These are phyloP conservation scores for Scalopus aquaticus DNA, from an alignment of 2,113 vertebrate genomes.

Conservation along the genomic window DNA sequence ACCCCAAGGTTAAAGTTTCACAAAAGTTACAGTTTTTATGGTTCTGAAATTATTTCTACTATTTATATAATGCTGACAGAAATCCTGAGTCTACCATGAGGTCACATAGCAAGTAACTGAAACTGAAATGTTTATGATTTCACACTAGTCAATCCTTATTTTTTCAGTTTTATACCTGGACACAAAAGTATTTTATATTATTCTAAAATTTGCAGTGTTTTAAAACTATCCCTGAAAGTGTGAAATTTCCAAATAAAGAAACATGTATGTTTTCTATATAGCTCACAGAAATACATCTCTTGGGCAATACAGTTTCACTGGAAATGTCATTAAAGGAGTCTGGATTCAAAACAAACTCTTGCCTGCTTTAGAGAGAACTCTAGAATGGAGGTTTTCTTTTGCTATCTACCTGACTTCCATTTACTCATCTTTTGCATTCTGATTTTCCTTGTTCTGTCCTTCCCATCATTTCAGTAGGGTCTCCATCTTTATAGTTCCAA, in stretches of 20 bases:
- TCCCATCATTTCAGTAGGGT: background rate
- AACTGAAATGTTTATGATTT: slow-evolving; percentile 21
- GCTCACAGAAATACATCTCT: slow-evolving; percentile 13
- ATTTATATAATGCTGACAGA: background rate
- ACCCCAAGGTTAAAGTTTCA: background rate
- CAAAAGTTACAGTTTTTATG: background rate
- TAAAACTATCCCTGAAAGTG: background rate
- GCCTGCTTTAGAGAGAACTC: background rate
- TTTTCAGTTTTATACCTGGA: slow-evolving; percentile 5
- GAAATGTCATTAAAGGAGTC: background rate
- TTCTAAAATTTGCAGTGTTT: background rate
- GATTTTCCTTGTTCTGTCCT: background rate
- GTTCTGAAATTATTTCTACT: slow-evolving; percentile 13
- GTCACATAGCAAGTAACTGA: background rate
- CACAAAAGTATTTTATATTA: background rate
- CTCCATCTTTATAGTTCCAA: background rate
- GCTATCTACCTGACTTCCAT: background rate
- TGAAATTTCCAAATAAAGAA: background rate
- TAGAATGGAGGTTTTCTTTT: background rate
- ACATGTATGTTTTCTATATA: background rate
- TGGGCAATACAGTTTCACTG: background rate
- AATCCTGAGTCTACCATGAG: background rate
- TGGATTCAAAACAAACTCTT: background rate
- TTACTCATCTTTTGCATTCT: background rate
- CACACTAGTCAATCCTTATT: background rate